Evolutionary conservation across 2,797 vertebrate genomes (phyloP).

Genomic region (Phrynocephalus forsythii): DNA sequence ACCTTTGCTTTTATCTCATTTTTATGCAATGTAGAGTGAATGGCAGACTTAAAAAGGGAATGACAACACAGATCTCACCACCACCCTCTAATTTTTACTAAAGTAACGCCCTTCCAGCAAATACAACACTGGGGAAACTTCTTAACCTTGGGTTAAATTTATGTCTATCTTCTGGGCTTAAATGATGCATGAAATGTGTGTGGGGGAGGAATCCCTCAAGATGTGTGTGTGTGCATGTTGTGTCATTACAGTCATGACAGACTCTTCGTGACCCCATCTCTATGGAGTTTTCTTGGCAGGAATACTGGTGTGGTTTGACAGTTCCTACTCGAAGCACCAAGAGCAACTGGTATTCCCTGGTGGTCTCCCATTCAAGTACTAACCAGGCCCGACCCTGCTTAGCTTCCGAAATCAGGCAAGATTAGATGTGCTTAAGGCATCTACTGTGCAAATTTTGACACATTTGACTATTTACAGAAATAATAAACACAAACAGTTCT

Average conservation of each 20-base stretch:
- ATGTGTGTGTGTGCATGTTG: neutral
- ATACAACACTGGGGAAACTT: neutral
- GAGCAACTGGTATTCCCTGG: no score
- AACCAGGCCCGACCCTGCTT: no score
- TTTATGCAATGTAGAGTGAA: neutral
- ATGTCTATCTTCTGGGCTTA: conserved; percentile 2
- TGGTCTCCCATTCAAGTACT: no score
- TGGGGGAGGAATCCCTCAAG: conserved; percentile 47
- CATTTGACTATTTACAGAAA: conserved; percentile 35
- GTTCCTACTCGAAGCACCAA: no score
- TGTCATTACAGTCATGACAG: no score
- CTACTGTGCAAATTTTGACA: conserved; percentile 40
- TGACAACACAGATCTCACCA: conserved; percentile 3
- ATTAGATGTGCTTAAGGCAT: no score
- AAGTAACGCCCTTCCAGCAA: conserved; percentile 1
- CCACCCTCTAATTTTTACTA: neutral
- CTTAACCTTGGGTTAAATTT: conserved; percentile 48
- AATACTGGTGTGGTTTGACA: no score
- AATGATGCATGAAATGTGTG: conserved; percentile 57
- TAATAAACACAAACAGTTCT: conserved; percentile 52
- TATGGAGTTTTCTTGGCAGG: no score
- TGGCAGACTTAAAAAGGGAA: neutral
- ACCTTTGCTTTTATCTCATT: conserved; percentile 12
- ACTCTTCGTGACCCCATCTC: no score
- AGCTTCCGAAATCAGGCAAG: no score